These are phyloP conservation scores for Palaemon carinicauda DNA, from an alignment of 1,140 invertebrate genomes.

Conservation along the genomic window DNA sequence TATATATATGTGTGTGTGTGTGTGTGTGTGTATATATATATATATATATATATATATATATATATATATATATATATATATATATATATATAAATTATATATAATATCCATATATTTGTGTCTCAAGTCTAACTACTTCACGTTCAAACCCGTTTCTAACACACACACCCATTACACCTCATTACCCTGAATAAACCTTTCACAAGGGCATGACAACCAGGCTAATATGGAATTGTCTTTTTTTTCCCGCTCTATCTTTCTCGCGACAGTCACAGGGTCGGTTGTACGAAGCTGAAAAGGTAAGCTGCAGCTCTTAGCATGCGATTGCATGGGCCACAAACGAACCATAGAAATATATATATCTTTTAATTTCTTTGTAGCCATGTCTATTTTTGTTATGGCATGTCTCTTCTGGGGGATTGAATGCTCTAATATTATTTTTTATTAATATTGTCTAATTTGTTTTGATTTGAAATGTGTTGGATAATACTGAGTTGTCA, in stretches of 20 bases:
- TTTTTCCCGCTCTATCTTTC: not conserved
- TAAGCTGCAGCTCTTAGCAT: conserved; percentile 51
- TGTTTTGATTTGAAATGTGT: too few species aligned
- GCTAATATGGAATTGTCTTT: conserved; percentile 39
- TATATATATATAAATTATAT: conserved; percentile 2
- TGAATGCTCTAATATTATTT: too few species aligned
- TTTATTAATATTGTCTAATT: too few species aligned
- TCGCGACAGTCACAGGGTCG: conserved; percentile 62
- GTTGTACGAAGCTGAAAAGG: conserved; percentile 64
- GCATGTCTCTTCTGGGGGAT: too few species aligned
- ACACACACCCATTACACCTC: not conserved
- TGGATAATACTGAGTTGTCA: too few species aligned
- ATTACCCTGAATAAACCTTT: too few species aligned
- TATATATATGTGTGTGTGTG: not conserved
- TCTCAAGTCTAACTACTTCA: too few species aligned
- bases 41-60: conserved; percentile 8
- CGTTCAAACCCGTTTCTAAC: too few species aligned
- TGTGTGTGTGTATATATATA: not conserved
- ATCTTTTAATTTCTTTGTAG: too few species aligned
- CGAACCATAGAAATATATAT: too few species aligned
- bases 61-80: not conserved
- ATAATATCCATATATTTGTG: not conserved
- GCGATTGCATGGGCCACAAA: too few species aligned
- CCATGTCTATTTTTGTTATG: too few species aligned
- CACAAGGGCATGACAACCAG: not conserved